These are phyloP conservation scores for Cherax quadricarinatus DNA, from an alignment of 1,140 invertebrate species.

Conservation along the genomic window DNA sequence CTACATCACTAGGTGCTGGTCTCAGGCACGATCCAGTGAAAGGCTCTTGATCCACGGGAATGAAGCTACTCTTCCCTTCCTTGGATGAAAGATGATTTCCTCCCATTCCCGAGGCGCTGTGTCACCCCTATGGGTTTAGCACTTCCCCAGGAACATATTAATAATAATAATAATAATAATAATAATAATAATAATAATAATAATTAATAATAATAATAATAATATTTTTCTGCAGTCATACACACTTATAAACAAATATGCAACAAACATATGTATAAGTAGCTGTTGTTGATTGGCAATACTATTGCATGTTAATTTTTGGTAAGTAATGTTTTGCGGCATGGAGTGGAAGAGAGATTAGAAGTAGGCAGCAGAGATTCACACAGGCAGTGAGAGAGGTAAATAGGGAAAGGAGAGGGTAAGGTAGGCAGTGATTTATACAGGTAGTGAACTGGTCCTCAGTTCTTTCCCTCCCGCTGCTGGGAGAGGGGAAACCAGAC, in stretches of 20 bases:
- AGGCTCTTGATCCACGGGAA: too few species aligned
- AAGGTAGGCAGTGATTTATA: background rate
- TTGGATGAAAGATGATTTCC: too few species aligned
- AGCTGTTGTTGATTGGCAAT: background rate
- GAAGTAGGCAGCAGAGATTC: background rate
- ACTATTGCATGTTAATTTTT: background rate
- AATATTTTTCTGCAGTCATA: background rate
- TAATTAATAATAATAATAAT: too few species aligned
- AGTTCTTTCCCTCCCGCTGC: background rate
- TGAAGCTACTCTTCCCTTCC: too few species aligned
- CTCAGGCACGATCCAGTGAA: background rate
- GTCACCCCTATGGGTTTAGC: too few species aligned
- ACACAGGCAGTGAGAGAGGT: too few species aligned
- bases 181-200: too few species aligned
- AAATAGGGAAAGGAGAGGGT: too few species aligned
- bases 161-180: background rate
- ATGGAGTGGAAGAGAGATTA: background rate
- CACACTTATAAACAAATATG: constrained; percentile 6
- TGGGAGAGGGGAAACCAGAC: background rate
- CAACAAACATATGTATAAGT: constrained; percentile 6
- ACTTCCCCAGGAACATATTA: too few species aligned
- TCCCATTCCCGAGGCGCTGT: too few species aligned
- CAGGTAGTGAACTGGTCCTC: background rate
- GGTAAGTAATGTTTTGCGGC: background rate
- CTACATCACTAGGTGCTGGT: background rate